Conservation (phyloP, 2,888 invertebrate genomes). For the Hemithea aestivaria region DNA sequence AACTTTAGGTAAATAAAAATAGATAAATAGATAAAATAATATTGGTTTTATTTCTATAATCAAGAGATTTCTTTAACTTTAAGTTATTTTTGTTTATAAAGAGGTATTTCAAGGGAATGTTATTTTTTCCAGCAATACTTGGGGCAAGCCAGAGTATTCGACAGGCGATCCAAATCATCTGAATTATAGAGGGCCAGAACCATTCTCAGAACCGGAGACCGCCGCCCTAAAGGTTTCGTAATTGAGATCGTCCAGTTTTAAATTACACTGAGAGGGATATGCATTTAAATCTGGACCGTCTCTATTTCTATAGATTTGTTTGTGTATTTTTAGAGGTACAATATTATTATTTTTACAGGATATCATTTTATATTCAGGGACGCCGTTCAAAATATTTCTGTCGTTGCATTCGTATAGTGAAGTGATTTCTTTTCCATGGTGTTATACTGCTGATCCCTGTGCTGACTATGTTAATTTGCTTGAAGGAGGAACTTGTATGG, state of each 20-base stretch:
- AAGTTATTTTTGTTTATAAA: too few relatives aligned
- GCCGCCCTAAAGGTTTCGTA: constrained; percentile 56
- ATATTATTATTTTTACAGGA: constrained; percentile 47
- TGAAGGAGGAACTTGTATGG: constrained; percentile 65
- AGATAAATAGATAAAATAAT: not conserved
- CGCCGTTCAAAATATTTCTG: constrained; percentile 65
- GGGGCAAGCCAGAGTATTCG: constrained; percentile 61
- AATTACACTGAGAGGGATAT: too few relatives aligned
- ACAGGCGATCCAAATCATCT: constrained; percentile 53
- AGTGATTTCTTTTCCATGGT: constrained; percentile 68
- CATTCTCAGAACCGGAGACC: constrained; percentile 69
- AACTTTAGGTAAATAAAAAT: constrained; percentile 83
- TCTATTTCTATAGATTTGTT: too few relatives aligned
- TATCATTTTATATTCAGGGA: constrained; percentile 60
- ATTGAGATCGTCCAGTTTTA: too few relatives aligned
- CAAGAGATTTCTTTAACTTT: too few relatives aligned
- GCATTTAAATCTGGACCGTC: too few relatives aligned
- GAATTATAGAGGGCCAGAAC: constrained; percentile 55
- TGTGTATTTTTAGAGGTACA: too few relatives aligned
- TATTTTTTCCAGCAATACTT: constrained; percentile 50
- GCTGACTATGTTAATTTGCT: constrained; percentile 63
- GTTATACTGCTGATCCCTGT: constrained; percentile 59
- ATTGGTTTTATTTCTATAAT: too few relatives aligned
- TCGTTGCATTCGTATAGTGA: constrained; percentile 66
- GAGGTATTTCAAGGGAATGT: too few relatives aligned